A percentile compares a stretch with the other conserved stretches of the same genome.
Evolutionary conservation across 2,888 invertebrate species (phyloP).

Genomic region (Myopa tessellatipennis): DNA sequence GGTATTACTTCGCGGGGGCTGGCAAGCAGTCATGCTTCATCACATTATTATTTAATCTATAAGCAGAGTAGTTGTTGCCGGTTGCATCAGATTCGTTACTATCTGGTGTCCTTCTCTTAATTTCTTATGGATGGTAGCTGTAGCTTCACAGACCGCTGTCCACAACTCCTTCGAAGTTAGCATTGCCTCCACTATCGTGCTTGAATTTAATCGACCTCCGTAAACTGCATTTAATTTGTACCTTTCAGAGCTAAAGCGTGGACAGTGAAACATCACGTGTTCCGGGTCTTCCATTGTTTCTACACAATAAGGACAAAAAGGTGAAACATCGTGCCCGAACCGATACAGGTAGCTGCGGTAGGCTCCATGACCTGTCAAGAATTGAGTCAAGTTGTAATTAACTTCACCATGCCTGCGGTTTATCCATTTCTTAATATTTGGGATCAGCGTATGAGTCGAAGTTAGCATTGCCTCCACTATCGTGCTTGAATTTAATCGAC

Average conservation of each 20-base stretch:
- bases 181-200: background rate
- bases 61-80: too few species aligned
- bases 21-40: too few species aligned
- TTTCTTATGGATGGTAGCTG: background rate
- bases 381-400: background rate
- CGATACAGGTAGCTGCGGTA: background rate
- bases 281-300: background rate
- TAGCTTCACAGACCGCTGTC: background rate
- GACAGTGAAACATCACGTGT: background rate
- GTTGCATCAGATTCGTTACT: too few species aligned
- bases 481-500: too few species aligned
- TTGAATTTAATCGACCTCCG: background rate
- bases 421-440: background rate
- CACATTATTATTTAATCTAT: too few species aligned
- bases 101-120: background rate
- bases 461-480: too few species aligned
- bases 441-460: background rate
- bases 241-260: background rate
- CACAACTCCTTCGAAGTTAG: background rate
- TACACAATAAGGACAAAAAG: background rate
- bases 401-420: background rate
- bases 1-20: too few species aligned
- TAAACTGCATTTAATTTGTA: background rate
- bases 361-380: background rate
- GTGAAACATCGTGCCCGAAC: background rate